Evolutionary conservation across 2,888 invertebrate species (phyloP).

Genomic region (Pristionchus exspectatus): DNA sequence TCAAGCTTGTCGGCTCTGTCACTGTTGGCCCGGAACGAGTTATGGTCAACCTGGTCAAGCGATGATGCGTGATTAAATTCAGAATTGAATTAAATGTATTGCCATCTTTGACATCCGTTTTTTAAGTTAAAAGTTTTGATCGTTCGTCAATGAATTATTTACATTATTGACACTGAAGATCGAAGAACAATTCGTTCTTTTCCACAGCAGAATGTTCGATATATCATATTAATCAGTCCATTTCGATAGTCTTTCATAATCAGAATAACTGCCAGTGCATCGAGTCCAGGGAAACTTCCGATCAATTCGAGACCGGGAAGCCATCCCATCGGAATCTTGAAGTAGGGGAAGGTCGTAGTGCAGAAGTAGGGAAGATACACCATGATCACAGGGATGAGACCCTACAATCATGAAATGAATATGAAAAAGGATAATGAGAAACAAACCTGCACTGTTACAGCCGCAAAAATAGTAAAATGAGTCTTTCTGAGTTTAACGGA

Average conservation of each 20-base stretch:
- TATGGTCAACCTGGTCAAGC: background rate
- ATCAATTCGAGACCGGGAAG: background rate
- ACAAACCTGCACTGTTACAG: background rate
- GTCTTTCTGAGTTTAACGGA: background rate
- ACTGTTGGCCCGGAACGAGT: slow-evolving; percentile 44
- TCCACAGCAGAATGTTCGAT: background rate
- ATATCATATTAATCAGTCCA: background rate
- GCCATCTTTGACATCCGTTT: too few species aligned
- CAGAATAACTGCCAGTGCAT: background rate
- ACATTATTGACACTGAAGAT: background rate
- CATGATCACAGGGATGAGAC: background rate
- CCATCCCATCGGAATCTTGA: background rate
- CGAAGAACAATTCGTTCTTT: background rate
- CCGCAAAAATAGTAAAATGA: background rate
- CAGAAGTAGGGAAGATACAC: slow-evolving; percentile 1
- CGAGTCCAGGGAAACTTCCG: background rate
- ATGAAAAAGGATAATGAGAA: background rate
- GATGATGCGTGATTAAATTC: background rate
- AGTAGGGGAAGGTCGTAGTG: background rate
- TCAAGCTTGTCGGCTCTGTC: background rate
- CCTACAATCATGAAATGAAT: background rate
- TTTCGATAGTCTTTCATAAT: background rate
- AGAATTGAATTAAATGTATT: too few species aligned
- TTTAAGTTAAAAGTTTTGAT: too few species aligned
- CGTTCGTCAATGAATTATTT: too few species aligned